Evolutionary conservation across 2,888 invertebrate genomes (phyloP), one percentile per base, ranked within the genome.

Genomic region (Pediacus dermestoides): DNA sequence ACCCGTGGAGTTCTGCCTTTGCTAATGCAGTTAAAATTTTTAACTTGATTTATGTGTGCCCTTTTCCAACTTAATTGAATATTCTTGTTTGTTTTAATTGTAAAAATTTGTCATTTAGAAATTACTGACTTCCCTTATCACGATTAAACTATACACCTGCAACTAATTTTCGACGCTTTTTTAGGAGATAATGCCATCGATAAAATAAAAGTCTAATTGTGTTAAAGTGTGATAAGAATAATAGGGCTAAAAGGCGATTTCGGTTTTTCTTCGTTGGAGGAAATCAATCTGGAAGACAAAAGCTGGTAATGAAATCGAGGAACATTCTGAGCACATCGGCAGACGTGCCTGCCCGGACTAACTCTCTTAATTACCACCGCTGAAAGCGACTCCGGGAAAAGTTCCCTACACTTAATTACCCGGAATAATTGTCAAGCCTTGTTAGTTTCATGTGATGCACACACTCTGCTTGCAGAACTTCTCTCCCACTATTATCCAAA

Each of bases 351-450:
- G 53, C 53, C 58, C 57, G 53, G 52, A 68, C 70, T 68, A 70
- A 70, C 71, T 72, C 72, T 71, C 71, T 72, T 72, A 73, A 73
- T 73, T 73, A 72, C 71, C 70, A 67, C 42, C 58, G 57, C 57
- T 61, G 65, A 64, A 64, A 65, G 64, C 64, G 63, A 63, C 58
- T 60, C 60, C 61, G 53, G 53, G 60, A 71, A 73, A 74, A 72
- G 70, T 74, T 72, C 69, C 70, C 65, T 61, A 67, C 70, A 71
- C 72, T 73, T 74, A 74, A 74, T 74, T 74, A 74, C 73, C 73
- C 71, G 81, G 61, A 81, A 81, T 74, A 71, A 74, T 65, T 76
- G 75, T 64, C 67, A 64, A 55, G 63, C 63, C 66, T 67, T 67
- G 67, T 67, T 67, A 66, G 64, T 57, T 58, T 53, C 53, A 57